Percentiles rank a stretch among this genome's conserved stretches.
phyloP scores from a whole-genome alignment of 2,888 invertebrate genomes.

The Physocephala rufipes region DNA sequence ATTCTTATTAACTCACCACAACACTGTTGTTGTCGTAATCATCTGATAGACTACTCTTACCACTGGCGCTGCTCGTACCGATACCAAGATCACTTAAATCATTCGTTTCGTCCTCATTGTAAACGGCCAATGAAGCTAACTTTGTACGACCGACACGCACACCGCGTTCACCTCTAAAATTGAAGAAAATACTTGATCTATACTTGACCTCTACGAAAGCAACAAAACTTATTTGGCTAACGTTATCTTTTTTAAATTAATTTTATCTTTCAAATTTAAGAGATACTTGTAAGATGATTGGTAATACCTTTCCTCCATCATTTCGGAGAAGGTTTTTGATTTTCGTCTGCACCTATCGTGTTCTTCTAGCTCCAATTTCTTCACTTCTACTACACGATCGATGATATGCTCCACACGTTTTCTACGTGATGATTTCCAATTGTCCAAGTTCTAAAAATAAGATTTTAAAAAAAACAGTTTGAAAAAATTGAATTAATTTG shows the following conservation, averaged over 20 bases:
- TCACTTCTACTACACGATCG: constrained; percentile 88
- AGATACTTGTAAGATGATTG: background rate
- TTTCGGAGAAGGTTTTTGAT: constrained; percentile 94
- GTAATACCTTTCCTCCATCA: constrained; percentile 85
- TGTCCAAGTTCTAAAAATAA: constrained; percentile 81
- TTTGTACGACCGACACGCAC: constrained; percentile 69
- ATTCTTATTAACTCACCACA: constrained; percentile 67
- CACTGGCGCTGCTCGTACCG: constrained; percentile 72
- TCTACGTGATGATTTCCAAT: constrained; percentile 92
- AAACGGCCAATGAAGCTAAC: constrained; percentile 73
- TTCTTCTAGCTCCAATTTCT: constrained; percentile 84
- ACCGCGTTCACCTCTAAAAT: constrained; percentile 62
- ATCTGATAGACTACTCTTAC: constrained; percentile 73
- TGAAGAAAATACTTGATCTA: background rate
- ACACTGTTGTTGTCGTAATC: constrained; percentile 74
- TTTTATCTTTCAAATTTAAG: too few relatives aligned
- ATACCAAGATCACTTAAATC: constrained; percentile 87
- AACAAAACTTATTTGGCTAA: constrained; percentile 1
- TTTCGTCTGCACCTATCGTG: constrained; percentile 76
- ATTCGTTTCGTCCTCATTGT: constrained; percentile 83
- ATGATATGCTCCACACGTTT: constrained; percentile 92
- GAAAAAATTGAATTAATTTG: too few relatives aligned
- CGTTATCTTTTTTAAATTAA: background rate
- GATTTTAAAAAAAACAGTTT: too few relatives aligned
- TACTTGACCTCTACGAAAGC: too few relatives aligned